These are phyloP conservation scores for Onychomys torridus DNA, from an alignment of 2,797 vertebrate species.

Conservation along the genomic window DNA sequence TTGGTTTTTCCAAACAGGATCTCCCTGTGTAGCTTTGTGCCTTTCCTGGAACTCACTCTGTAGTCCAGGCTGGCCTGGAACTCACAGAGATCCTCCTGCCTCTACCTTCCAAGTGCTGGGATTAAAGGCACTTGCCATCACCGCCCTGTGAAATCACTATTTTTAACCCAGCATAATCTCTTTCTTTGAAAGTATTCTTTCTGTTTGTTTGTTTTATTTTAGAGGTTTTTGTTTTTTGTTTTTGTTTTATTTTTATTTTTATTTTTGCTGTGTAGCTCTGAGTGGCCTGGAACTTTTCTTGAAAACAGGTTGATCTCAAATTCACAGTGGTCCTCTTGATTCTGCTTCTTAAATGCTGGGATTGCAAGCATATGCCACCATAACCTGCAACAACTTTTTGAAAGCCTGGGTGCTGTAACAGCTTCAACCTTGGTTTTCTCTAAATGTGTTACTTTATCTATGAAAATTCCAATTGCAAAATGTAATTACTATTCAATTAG, in stretches of 20 bases:
- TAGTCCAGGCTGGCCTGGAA: too few species aligned
- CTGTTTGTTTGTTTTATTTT: background rate
- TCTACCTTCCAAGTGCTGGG: too few species aligned
- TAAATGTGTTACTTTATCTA: conserved; percentile 54
- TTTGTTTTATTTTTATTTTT: background rate
- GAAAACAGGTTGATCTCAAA: background rate
- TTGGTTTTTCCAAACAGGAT: too few species aligned
- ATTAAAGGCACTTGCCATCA: too few species aligned
- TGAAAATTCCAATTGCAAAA: conserved; percentile 15
- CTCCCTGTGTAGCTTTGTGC: too few species aligned
- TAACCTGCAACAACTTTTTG: background rate
- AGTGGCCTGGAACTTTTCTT: background rate
- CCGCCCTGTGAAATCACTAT: background rate
- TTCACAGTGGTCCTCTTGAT: background rate
- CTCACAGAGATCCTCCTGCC: too few species aligned
- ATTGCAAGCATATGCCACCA: background rate
- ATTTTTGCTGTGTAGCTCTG: background rate
- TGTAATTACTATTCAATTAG: conserved; percentile 48
- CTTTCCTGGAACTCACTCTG: too few species aligned
- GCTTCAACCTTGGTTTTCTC: conserved; percentile 37
- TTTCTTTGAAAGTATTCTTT: background rate
- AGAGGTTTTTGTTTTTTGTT: background rate
- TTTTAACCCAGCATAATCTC: conserved; percentile 15
- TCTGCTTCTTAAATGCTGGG: background rate
- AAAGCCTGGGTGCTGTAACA: background rate